Evolutionary conservation across 2,888 invertebrate species (phyloP).

Genomic region (Eristalinus sepulchralis): DNA sequence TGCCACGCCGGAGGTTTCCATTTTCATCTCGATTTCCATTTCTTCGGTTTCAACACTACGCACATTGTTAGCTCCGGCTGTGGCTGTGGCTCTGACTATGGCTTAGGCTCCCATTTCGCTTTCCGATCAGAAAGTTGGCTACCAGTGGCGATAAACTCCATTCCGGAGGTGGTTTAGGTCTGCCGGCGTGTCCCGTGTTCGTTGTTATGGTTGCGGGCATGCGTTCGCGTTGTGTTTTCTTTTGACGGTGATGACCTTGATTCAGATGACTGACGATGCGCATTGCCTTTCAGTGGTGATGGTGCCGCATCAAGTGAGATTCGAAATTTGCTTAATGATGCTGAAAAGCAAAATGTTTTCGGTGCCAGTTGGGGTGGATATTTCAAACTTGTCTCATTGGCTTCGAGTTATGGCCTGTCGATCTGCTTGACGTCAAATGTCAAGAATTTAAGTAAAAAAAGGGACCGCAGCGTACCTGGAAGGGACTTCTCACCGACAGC

Average conservation of each 20-base stretch:
- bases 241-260: neutral
- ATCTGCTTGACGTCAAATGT: no score
- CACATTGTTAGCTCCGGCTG: neutral
- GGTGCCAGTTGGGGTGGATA: no score
- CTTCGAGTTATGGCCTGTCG: no score
- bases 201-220: neutral
- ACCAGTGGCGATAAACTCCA: conserved; percentile 8
- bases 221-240: neutral
- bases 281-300: neutral
- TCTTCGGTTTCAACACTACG: conserved; percentile 30
- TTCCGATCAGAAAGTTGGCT: conserved; percentile 60
- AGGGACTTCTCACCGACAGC: no score
- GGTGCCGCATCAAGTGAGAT: neutral
- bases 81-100: no score
- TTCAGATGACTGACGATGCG: neutral
- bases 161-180: conserved; percentile 1
- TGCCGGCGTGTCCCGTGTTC: neutral
- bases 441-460: no score
- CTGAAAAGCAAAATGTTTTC: no score
- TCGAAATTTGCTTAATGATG: neutral
- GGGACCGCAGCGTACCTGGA: no score
- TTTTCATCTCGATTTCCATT: conserved; percentile 52
- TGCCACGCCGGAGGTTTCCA: conserved; percentile 33
- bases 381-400: no score
- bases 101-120: conserved; percentile 15